These are phyloP conservation scores for Polypterus bichir DNA, from an alignment of 2,113 vertebrate species.

Conservation along the genomic window DNA sequence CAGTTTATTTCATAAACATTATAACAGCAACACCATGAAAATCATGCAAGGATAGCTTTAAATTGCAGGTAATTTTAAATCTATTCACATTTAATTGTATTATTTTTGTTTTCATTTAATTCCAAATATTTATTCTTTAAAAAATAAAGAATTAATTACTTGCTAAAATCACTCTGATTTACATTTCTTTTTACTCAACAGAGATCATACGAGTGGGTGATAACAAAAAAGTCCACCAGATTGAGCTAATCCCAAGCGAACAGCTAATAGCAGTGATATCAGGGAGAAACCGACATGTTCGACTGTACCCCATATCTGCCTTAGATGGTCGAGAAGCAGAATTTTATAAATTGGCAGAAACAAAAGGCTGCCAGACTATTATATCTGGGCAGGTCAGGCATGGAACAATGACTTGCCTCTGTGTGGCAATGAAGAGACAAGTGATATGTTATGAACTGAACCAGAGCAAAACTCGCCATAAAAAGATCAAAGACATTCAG, in stretches of 20 bases:
- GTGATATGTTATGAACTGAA: constrained; percentile 90
- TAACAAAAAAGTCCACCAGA: constrained; percentile 93
- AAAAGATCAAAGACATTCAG: constrained; percentile 82
- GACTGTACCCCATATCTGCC: constrained; percentile 76
- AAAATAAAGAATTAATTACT: neutral
- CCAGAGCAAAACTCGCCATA: constrained; percentile 80
- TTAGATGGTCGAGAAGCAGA: constrained; percentile 85
- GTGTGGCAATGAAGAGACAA: constrained; percentile 90
- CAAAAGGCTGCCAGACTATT: constrained; percentile 81
- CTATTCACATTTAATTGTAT: no score
- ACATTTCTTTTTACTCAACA: constrained; percentile 24
- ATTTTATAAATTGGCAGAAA: constrained; percentile 83
- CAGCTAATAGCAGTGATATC: constrained; percentile 92
- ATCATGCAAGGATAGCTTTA: constrained; percentile 13
- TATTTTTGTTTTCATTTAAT: neutral
- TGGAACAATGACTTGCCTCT: constrained; percentile 73
- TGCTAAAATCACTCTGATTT: no score
- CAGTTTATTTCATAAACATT: no score
- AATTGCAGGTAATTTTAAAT: constrained; percentile 15
- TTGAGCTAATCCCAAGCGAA: constrained; percentile 78
- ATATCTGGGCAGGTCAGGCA: constrained; percentile 71
- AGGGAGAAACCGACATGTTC: constrained; percentile 88
- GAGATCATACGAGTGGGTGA: constrained; percentile 94
- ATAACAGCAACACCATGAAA: neutral
- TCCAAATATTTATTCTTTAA: constrained; percentile 12